These are phyloP conservation scores for Aphrocallistes beatrix DNA, from an alignment of 37 sponge, comb jelly and placozoan genomes.

Conservation along the genomic window DNA sequence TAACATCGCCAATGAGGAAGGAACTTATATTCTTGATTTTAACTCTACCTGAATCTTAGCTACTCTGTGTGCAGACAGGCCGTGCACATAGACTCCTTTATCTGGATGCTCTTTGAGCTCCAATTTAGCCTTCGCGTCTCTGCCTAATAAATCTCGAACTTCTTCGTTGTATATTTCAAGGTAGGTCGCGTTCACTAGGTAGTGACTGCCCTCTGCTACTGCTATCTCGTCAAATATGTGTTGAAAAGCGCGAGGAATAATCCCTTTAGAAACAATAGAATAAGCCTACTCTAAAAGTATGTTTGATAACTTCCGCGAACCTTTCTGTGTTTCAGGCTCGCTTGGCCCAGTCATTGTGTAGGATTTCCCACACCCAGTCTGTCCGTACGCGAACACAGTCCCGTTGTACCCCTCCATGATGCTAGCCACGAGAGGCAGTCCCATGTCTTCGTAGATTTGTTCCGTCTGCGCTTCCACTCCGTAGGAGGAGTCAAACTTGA, in stretches of 20 bases:
- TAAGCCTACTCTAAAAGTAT: neutral
- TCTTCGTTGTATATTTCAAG: slow-evolving; percentile 97
- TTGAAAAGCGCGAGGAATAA: slow-evolving; percentile 85
- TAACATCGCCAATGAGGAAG: neutral
- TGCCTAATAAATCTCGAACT: slow-evolving; percentile 79
- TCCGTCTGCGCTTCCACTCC: slow-evolving; percentile 57
- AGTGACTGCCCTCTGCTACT: slow-evolving; percentile 51
- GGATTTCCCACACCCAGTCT: slow-evolving; percentile 96
- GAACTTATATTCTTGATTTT: neutral
- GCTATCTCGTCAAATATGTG: slow-evolving; percentile 82
- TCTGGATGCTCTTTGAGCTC: slow-evolving; percentile 86
- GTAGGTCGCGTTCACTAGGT: slow-evolving; percentile 68
- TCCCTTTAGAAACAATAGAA: neutral
- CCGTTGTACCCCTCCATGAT: slow-evolving; percentile 88
- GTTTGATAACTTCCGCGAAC: slow-evolving; percentile 14
- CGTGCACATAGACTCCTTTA: slow-evolving; percentile 77
- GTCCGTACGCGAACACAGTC: slow-evolving; percentile 96
- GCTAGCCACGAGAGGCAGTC: slow-evolving; percentile 77
- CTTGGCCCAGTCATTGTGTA: slow-evolving; percentile 85
- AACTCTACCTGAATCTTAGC: neutral
- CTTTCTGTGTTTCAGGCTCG: slow-evolving; percentile 64
- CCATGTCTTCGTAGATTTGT: slow-evolving; percentile 82
- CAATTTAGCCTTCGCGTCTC: slow-evolving; percentile 57
- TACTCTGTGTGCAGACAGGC: slow-evolving; percentile 61
- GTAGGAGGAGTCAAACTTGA: slow-evolving; percentile 91